These are phyloP conservation scores for Berghia stephanieae DNA, from an alignment of 1,140 invertebrate species.

Conservation along the genomic window DNA sequence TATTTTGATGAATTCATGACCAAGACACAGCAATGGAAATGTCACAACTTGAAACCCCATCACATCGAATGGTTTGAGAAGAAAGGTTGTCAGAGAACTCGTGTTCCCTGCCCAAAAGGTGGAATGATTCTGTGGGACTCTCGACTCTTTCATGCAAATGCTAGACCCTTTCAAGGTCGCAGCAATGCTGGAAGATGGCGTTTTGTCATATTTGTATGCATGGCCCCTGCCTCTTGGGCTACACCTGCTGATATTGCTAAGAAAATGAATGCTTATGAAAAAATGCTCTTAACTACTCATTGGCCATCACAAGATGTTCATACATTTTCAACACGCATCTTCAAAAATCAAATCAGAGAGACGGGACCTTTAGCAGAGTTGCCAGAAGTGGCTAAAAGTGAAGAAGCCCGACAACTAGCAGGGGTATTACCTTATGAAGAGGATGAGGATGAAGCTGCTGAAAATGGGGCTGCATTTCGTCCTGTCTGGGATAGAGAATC, in stretches of 20 bases:
- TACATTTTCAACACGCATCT: constrained; percentile 36
- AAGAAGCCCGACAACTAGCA: constrained; percentile 36
- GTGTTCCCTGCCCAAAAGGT: constrained; percentile 53
- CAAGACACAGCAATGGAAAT: not conserved
- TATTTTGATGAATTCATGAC: too few species aligned
- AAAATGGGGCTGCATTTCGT: too few species aligned
- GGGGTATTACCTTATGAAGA: constrained; percentile 44
- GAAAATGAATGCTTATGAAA: constrained; percentile 44
- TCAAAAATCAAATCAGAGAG: not conserved
- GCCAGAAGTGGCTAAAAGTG: constrained; percentile 38
- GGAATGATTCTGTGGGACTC: constrained; percentile 59
- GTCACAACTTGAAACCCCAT: not conserved
- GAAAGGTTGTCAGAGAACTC: constrained; percentile 37
- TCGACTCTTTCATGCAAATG: constrained; percentile 49
- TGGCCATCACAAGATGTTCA: constrained; percentile 50
- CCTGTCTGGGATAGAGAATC: too few species aligned
- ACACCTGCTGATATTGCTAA: constrained; percentile 36
- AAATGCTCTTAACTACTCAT: constrained; percentile 47
- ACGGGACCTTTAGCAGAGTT: constrained; percentile 12
- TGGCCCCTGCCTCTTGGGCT: constrained; percentile 54
- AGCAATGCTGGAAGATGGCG: constrained; percentile 50
- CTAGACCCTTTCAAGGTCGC: constrained; percentile 35
- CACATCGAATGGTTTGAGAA: constrained; percentile 41
- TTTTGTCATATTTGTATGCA: constrained; percentile 54
- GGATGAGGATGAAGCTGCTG: constrained; percentile 35